Evolutionary conservation across 2,797 vertebrate species (phyloP), one percentile per base, ranked within the genome.

Genomic region (Amniataba percoides): DNA sequence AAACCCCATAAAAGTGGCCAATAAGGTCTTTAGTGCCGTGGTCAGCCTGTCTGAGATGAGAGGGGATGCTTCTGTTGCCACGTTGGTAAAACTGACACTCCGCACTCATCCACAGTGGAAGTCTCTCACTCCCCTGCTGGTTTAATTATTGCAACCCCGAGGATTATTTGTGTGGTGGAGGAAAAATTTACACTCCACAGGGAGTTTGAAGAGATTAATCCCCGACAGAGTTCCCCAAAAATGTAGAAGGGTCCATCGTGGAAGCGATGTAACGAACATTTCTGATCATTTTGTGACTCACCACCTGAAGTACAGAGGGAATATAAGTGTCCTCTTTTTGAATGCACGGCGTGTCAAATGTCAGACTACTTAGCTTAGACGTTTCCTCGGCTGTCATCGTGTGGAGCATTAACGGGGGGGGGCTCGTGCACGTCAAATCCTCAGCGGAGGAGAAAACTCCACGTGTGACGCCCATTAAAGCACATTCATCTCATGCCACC

Each of bases 141-240:
- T 91, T 88, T 88, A 86, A 91, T 91, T 88, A 91, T 55, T 71
- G 66, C 56, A 83, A 64, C 86, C 59, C 58, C 31, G 46, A 55
- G 81, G 72, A 77, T 83, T 81, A 80, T 78, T 83, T 84, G 63
- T 83, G 80, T 46, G 68, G 18, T 27, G 16, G 56, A 34, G 49
- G 70, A 75, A 88, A 88, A 74, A 78, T 72, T 9, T 62, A 43
- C 71, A 72, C 86, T 68, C 88, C 77, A 82, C 76, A 12, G 71
- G 82, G 71, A 76, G 62, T 59, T 68, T 45, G 53, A 71, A 71
- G 62, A 31, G 71, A 80, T 52, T 60, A 86, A 57, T 81, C 52
- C 55, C 70, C 52, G 23, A 59, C 39, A 64, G 59, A 66, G 61
- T 40, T 57, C 55, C 56, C 59, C 7, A 7, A 51, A 31, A 85